phyloP scores from a whole-genome alignment of 2,888 invertebrate genomes.

The Serripes groenlandicus region DNA sequence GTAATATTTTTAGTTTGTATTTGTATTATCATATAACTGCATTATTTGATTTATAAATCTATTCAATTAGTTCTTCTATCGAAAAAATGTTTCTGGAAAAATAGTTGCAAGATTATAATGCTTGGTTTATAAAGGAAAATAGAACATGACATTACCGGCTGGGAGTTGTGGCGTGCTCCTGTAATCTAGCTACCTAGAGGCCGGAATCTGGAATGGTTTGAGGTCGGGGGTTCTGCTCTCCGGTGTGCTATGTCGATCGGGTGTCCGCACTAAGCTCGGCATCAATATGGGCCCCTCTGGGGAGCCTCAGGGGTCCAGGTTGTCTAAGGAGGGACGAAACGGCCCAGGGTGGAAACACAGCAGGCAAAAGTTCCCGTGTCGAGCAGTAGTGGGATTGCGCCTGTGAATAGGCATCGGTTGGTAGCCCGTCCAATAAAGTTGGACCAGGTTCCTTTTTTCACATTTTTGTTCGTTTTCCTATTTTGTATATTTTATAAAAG shows the following conservation, averaged over 20 bases:
- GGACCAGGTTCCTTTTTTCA: slow-evolving; percentile 92
- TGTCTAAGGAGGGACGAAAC: slow-evolving; percentile 98
- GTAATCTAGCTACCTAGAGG: slow-evolving; percentile 99
- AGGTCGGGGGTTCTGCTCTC: slow-evolving; percentile 93
- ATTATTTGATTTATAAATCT: too few species aligned
- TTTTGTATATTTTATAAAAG: too few species aligned
- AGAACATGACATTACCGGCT: slow-evolving; percentile 86
- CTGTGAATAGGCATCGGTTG: slow-evolving; percentile 94
- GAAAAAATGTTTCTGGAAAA: too few species aligned
- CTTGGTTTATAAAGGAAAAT: not conserved
- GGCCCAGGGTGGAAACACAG: slow-evolving; percentile 99
- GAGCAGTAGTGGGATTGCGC: slow-evolving; percentile 90
- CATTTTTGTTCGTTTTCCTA: too few species aligned
- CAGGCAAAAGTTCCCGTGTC: slow-evolving; percentile 99
- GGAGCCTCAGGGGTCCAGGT: slow-evolving; percentile 95
- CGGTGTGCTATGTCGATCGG: slow-evolving; percentile 93
- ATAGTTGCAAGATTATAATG: too few species aligned
- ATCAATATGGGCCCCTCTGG: slow-evolving; percentile 97
- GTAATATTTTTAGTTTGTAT: too few species aligned
- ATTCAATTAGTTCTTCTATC: too few species aligned
- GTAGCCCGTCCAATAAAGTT: slow-evolving; percentile 94
- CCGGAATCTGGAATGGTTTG: slow-evolving; percentile 96
- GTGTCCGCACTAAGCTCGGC: slow-evolving; percentile 96
- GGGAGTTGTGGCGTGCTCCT: slow-evolving; percentile 98
- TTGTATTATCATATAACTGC: too few species aligned